Evolutionary conservation across 2,888 invertebrate species (phyloP), one percentile per base, ranked within the genome.

Genomic region (Zonitis immaculata): DNA sequence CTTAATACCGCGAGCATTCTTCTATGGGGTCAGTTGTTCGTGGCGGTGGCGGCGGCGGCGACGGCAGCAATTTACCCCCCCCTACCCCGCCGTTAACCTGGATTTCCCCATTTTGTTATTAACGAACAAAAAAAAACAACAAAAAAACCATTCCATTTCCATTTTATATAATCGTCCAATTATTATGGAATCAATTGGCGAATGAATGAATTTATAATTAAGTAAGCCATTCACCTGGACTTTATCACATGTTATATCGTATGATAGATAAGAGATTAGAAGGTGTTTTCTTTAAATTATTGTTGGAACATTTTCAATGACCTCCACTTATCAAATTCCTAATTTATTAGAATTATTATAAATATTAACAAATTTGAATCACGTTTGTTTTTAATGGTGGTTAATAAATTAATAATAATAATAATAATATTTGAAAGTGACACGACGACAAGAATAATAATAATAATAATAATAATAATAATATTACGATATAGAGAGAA

Each of bases 351-450:
- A 18, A 44, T 25, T 14, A 27, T 28, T 14, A 27, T 28, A 7
- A 16, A 28, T 9, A 28, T 28, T 45, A 28, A 45, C 30, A 14
- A 28, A 12, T 14, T 28, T 22, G 18, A 51, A 54, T 54, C 54
- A 54, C 54, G 54, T 51, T 54, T 54, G 54, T 54, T 54, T 50
- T 54, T 51, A 28, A 44, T 54, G 45, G 27, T 28, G 54, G 26
- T 26, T 18, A 18, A 16, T 8, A 9, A 18, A 26, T 6, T 26
- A 26, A 26, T 7, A 26, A n/a, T n/a, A n/a, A n/a, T 28, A 28
- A n/a, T n/a, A 3, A 32, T 16, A 35, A 18, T 9, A 35, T 35
- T 22, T 20, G 39, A 39, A 4, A 8, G 35, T 35, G 16, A 9
- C 16, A 35, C 16, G 6, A 35, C 4, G 5, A 11, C 1, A 12